Evolutionary conservation across 2,888 invertebrate genomes (phyloP).

Genomic region (Teleogryllus oceanicus): DNA sequence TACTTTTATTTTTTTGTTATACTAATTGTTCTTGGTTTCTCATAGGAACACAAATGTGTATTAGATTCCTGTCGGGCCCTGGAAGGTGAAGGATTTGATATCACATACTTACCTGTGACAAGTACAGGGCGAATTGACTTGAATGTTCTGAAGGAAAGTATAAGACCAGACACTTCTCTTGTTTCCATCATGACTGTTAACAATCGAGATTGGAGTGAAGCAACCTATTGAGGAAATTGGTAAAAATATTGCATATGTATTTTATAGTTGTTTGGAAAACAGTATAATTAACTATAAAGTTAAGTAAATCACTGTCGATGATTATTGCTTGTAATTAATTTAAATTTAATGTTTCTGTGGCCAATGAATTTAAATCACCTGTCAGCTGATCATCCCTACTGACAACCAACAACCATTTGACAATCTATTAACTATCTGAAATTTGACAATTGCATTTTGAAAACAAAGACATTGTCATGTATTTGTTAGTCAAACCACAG

Average conservation of each 20-base stretch:
- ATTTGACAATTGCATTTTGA: too few species aligned
- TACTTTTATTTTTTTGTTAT: neutral
- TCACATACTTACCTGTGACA: constrained; percentile 93
- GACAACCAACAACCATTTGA: too few species aligned
- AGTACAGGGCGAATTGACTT: constrained; percentile 81
- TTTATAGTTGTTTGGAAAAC: too few species aligned
- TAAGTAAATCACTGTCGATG: too few species aligned
- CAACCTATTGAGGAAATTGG: constrained; percentile 94
- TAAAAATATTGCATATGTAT: constrained; percentile 38
- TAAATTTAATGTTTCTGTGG: too few species aligned
- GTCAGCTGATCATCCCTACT: too few species aligned
- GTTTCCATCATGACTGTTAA: constrained; percentile 97
- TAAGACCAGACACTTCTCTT: constrained; percentile 85
- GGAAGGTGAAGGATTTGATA: constrained; percentile 89
- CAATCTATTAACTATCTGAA: too few species aligned
- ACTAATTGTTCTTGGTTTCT: neutral
- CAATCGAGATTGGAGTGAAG: constrained; percentile 95
- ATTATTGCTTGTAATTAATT: too few species aligned
- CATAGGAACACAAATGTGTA: constrained; percentile 97
- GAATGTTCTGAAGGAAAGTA: constrained; percentile 71
- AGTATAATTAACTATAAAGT: too few species aligned
- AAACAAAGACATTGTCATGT: too few species aligned
- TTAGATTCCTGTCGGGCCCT: constrained; percentile 93
- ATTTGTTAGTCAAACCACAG: too few species aligned
- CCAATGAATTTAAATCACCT: too few species aligned